Percentiles rank a stretch among this genome's conserved stretches.
Conservation (phyloP, 2,888 invertebrate genomes). For the Heliconius ethilla region DNA sequence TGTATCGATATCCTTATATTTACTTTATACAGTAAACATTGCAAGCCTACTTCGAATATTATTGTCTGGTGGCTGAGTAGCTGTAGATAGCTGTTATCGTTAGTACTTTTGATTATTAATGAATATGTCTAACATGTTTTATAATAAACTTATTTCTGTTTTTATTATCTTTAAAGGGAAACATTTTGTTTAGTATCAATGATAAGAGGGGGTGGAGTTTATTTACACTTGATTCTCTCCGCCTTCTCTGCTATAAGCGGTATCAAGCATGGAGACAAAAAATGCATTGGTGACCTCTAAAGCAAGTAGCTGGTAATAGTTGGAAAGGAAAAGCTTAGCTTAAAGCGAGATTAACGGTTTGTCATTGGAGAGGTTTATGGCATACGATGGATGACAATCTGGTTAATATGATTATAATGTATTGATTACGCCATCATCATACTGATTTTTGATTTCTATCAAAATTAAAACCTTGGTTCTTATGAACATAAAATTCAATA, state of each 20-base stretch:
- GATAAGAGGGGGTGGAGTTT: no score
- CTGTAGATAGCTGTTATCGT: constrained; percentile 17
- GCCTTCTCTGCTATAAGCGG: not conserved
- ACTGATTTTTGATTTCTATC: no score
- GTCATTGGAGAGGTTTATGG: no score
- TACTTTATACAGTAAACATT: constrained; percentile 42
- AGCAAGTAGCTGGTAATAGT: no score
- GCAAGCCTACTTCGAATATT: constrained; percentile 45
- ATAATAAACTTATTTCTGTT: not conserved
- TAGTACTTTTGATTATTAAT: constrained; percentile 20
- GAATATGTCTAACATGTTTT: not conserved
- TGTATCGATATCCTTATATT: constrained; percentile 38
- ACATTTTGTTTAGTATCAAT: not conserved
- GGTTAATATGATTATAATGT: no score
- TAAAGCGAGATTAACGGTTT: no score
- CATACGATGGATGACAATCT: no score
- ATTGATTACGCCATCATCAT: no score
- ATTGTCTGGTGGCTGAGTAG: constrained; percentile 39
- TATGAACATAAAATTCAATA: not conserved
- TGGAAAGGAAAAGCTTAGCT: no score
- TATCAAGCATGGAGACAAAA: not conserved
- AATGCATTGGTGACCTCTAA: no score
- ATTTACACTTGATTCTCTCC: no score
- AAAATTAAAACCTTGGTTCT: no score
- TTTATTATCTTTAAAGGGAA: not conserved